Percentiles rank a stretch among this genome's conserved stretches.
Evolutionary conservation across 2,888 invertebrate species (phyloP).

Genomic region (Dasysyrphus tricinctus): DNA sequence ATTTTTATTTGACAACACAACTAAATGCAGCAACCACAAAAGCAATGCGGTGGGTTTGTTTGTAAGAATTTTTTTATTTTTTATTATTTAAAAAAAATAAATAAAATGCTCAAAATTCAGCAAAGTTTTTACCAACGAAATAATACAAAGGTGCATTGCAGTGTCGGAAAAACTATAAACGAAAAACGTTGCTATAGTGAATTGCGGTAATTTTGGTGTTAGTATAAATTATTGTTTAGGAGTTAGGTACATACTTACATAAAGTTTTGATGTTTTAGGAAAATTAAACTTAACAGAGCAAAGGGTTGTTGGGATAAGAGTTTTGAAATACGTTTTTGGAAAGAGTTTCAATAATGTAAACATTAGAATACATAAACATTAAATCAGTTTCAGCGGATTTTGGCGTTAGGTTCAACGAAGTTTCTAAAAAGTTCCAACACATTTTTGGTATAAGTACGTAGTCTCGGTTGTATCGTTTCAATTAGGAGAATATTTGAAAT

Average conservation of each 20-base stretch:
- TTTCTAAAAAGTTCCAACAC: no score
- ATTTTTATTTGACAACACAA: slow-evolving; percentile 16
- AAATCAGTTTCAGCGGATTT: no score
- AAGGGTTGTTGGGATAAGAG: neutral
- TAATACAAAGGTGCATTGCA: slow-evolving; percentile 26
- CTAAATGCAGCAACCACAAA: neutral
- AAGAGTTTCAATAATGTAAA: no score
- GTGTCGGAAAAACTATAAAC: slow-evolving; percentile 2
- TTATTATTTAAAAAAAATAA: neutral
- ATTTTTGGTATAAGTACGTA: no score
- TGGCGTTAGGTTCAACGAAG: no score
- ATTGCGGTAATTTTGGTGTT: slow-evolving; percentile 8
- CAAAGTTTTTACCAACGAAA: neutral
- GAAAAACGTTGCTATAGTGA: neutral
- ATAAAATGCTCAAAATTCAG: slow-evolving; percentile 8
- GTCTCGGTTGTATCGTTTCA: no score
- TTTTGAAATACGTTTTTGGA: no score
- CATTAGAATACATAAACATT: no score
- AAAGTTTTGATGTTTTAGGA: slow-evolving; percentile 12
- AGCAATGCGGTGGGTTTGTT: slow-evolving; percentile 17
- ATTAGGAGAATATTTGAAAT: no score
- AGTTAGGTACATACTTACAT: neutral
- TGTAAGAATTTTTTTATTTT: neutral
- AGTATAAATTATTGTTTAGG: neutral
- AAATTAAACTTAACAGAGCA: neutral